Base-by-base conservation (phyloP, 2,113 vertebrate genomes). In the Aphelocoma coerulescens region DNA sequence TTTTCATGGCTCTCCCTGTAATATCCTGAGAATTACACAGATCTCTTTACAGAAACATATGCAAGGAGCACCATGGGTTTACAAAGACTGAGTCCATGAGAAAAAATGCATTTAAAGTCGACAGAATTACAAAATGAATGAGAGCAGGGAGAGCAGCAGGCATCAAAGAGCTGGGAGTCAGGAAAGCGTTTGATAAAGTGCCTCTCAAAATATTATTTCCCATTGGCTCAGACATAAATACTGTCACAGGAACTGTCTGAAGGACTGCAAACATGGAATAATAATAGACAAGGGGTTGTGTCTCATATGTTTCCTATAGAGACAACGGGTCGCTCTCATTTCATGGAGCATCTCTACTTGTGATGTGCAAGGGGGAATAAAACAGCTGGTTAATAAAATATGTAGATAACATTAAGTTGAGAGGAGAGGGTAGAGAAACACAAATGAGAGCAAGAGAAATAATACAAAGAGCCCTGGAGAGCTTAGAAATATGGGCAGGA, bases 321-420 rank as follows among this genome's bases (percentile, higher is more conserved):
- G 66, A 73, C 49, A 71, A 35, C 0, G 1, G 18, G 58, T 43
- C 69, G 48, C 49, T 92, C 66, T 85, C 20, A 33, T 94, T 91
- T 93, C 58, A 69, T 2, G 2, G 49, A 91, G 51, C 26, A 62
- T 78, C 61, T 91, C 81, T 24, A 35, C 55, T 88, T 66, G 46
- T 62, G 82, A 66, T 66, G 22, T 54, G 54, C 0, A 1, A 96
- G 23, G 7, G n/a, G 41, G 32, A 93, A 79, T 68, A 66, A 92
- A 93, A 37, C 41, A 96, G 62, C 77, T 94, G 81, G 81, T 46
- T 89, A 91, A 94, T 93, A 85, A 96, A 95, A 95, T 69, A 95
- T 79, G 87, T 75, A 93, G 67, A 93, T 94, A 91, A 61, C 49
- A 89, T 73, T 76, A 91, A 75, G 49, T 9, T 71, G 69, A 89